Base-by-base conservation (phyloP, 1,140 invertebrate species). In the Lucilia sericata region DNA sequence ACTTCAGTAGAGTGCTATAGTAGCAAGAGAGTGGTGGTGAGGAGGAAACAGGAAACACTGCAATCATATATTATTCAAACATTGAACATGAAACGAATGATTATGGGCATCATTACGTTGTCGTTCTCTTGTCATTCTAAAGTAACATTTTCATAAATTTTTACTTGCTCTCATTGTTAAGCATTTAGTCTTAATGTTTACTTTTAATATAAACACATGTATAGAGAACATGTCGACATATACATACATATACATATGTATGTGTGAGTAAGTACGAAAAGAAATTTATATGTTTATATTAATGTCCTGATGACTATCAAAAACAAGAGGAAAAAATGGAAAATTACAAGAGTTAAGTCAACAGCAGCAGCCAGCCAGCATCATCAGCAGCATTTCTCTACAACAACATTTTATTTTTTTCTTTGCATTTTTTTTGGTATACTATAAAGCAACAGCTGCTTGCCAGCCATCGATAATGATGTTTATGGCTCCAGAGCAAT, bases 401-500 rank as follows among this genome's bases (percentile, higher is more conserved):
- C n/a, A 21, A 21, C 65, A 25, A 21, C 25, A 9, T 65, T 65
- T 65, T 65, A 30, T 65, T 65, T 65, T 17, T 65, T 65, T n/a
- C 8, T 65, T 65, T 25, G 5, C 42, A 17, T 34, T 70, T 34
- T 21, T 70, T 70, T 70, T n/a, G 55, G 14, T 70, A 70, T 78
- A 47, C 13, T 42, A 78, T 65, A 65, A 42, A 82, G 81, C 51
- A 65, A 82, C 81, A 65, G 60, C 76, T 80, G 51, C 51, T 82
- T 60, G 30, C 30, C 81, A 55, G 81, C 49, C 81, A 82, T 82
- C 49, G 80, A 82, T 82, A 82, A 82, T 82, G 80, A 82, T 60
- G 49, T 30, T 65, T 82, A 65, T 65, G 80, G 80, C 80, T 82
- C 80, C 80, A 82, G 34, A 36, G 80, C 55, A 21, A 47, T 65